phyloP scores from a whole-genome alignment of 2,113 vertebrate species.

The Piaya cayana region DNA sequence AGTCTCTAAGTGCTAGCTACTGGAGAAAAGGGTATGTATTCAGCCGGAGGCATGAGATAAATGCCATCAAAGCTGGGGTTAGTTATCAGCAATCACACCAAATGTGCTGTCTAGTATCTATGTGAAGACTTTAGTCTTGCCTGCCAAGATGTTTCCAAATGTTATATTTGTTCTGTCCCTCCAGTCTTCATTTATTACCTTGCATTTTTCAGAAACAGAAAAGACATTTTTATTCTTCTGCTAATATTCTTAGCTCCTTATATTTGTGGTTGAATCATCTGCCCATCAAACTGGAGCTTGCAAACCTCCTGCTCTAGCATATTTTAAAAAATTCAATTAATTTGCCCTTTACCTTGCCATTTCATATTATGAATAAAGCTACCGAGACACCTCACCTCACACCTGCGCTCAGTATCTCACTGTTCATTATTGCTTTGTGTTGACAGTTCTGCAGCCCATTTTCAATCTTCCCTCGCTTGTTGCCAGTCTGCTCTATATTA shows the following conservation, averaged over 20 bases:
- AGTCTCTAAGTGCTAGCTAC: not conserved
- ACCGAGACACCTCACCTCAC: not conserved
- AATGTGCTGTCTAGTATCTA: not conserved
- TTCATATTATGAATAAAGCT: not conserved
- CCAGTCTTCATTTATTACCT: not conserved
- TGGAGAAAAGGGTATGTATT: not conserved
- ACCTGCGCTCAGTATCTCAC: not conserved
- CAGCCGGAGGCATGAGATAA: not conserved
- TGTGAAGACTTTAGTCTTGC: not conserved
- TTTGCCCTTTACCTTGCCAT: constrained; percentile 34
- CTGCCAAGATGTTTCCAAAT: not conserved
- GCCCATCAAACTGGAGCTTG: not conserved
- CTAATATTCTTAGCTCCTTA: not conserved
- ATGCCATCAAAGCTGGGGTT: not conserved
- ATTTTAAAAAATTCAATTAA: not conserved
- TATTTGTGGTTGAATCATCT: not conserved
- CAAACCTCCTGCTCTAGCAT: not conserved
- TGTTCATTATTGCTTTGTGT: not conserved
- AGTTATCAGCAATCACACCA: fast-evolving
- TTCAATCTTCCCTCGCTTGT: not conserved
- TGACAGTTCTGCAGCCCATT: not conserved
- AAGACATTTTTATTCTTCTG: not conserved
- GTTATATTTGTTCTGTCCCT: not conserved
- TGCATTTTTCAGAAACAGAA: not conserved
- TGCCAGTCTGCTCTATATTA: not conserved